Conservation (phyloP, 2,113 vertebrate genomes). For the Grammomys dolichurus region DNA sequence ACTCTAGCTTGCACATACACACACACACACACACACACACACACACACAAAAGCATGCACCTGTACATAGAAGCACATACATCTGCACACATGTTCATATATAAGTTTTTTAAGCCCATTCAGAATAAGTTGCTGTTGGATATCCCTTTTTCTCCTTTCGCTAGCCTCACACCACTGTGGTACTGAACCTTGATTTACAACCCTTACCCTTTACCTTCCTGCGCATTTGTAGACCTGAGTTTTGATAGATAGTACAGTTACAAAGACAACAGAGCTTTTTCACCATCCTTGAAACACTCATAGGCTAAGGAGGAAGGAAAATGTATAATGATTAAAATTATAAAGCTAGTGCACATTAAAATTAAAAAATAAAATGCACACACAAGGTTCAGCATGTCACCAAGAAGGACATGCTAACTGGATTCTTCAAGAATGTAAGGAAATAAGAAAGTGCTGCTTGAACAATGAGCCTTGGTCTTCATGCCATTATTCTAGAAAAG, state of each 20-base stretch:
- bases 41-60: rapidly evolving
- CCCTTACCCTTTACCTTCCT: neutral
- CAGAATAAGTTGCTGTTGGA: neutral
- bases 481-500: neutral
- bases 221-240: neutral
- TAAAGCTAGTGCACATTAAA: constrained; percentile 23
- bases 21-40: neutral
- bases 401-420: neutral
- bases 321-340: constrained; percentile 9
- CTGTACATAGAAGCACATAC: neutral
- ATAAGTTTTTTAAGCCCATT: neutral
- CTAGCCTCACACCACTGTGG: too few species aligned
- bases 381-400: neutral
- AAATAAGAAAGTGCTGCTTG: neutral
- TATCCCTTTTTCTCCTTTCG: neutral
- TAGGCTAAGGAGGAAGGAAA: constrained; percentile 27
- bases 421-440: neutral
- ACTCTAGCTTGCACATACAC: neutral
- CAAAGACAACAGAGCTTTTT: neutral
- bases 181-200: rapidly evolving
- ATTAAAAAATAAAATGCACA: neutral
- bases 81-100: neutral
- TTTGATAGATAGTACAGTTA: neutral
- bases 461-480: neutral
- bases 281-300: neutral